Evolutionary conservation across 2,888 invertebrate genomes (phyloP).

Genomic region (Lampropteryx suffumata): DNA sequence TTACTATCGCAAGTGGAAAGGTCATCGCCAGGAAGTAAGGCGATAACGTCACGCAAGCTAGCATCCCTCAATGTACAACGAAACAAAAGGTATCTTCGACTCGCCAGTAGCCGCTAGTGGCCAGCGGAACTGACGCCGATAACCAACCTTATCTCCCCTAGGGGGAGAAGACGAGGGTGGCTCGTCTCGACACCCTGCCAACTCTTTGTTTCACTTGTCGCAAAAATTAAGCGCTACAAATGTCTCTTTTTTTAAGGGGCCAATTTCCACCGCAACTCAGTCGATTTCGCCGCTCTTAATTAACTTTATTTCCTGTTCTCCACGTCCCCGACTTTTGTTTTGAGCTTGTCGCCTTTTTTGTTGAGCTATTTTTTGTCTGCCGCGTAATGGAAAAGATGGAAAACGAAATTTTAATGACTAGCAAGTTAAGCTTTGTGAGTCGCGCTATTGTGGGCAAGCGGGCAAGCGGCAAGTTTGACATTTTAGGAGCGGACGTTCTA

Average conservation of each 20-base stretch:
- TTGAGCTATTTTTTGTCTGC: constrained; percentile 81
- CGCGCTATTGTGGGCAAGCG: constrained; percentile 65
- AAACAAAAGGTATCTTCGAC: constrained; percentile 80
- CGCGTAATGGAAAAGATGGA: constrained; percentile 81
- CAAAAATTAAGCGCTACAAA: constrained; percentile 83
- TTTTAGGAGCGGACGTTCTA: constrained; percentile 61
- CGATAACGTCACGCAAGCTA: constrained; percentile 78
- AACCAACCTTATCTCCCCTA: constrained; percentile 76
- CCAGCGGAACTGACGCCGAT: constrained; percentile 76
- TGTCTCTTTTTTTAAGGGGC: constrained; percentile 80
- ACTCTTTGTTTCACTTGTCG: constrained; percentile 83
- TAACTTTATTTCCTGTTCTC: constrained; percentile 83
- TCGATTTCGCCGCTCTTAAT: constrained; percentile 83
- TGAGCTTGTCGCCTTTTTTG: constrained; percentile 69
- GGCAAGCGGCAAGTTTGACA: constrained; percentile 65
- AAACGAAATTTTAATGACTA: constrained; percentile 81
- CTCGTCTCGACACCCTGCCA: constrained; percentile 56
- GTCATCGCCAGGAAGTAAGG: constrained; percentile 63
- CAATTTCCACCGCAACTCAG: constrained; percentile 82
- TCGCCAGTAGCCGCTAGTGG: constrained; percentile 72
- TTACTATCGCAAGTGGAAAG: constrained; percentile 74
- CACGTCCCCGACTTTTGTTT: constrained; percentile 78
- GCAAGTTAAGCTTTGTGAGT: constrained; percentile 77
- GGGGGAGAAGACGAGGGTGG: constrained; percentile 21
- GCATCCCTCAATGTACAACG: constrained; percentile 75